These are phyloP conservation scores for Paramormyrops kingsleyae DNA, from an alignment of 2,113 vertebrate genomes.

Conservation along the genomic window DNA sequence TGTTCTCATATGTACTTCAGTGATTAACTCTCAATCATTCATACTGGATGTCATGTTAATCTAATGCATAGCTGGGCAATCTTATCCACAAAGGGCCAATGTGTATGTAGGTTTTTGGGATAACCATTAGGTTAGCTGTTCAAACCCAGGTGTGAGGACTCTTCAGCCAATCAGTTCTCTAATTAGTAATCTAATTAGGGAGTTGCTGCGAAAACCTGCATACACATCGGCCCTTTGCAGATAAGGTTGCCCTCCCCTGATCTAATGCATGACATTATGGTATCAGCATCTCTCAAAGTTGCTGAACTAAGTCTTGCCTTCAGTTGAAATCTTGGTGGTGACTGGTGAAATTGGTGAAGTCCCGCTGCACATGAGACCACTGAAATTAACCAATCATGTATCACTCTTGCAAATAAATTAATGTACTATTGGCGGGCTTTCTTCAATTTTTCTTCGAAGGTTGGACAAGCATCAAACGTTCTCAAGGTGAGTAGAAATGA, in stretches of 20 bases:
- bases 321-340: not conserved
- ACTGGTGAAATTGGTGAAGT: not conserved
- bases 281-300: too few relatives aligned
- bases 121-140: too few relatives aligned
- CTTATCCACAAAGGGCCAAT: too few relatives aligned
- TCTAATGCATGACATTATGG: not conserved
- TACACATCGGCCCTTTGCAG: too few relatives aligned
- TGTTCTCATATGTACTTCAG: too few relatives aligned
- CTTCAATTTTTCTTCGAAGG: not conserved
- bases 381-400: not conserved
- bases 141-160: too few relatives aligned
- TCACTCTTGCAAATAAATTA: not conserved
- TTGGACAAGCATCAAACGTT: not conserved
- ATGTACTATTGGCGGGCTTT: not conserved
- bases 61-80: not conserved
- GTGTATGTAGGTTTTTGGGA: too few relatives aligned
- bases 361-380: not conserved
- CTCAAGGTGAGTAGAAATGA: not conserved
- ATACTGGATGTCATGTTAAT: not conserved
- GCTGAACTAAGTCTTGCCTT: not conserved
- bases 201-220: too few relatives aligned
- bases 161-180: too few relatives aligned
- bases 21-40: not conserved
- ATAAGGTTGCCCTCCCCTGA: too few relatives aligned
- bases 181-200: too few relatives aligned